Conservation (phyloP, 1,140 invertebrate species). For the Pseudomyrmex dendroicus region DNA sequence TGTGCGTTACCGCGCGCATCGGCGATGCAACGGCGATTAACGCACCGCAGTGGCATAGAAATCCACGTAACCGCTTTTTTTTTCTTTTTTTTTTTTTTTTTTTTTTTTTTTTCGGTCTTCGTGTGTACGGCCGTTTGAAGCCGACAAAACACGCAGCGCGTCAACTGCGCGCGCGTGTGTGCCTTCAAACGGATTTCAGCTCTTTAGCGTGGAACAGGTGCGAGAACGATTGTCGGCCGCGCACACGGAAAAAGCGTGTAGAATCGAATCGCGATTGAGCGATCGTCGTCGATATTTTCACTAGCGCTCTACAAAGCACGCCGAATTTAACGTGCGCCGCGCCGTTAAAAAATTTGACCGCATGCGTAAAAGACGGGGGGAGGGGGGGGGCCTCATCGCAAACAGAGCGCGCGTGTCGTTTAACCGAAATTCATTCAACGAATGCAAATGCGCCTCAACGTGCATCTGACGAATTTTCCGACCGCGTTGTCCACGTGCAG, state of each 20-base stretch:
- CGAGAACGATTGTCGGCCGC: conserved; percentile 24
- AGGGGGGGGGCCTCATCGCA: not conserved
- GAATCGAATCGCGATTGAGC: not conserved
- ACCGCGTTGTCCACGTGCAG: conserved; percentile 31
- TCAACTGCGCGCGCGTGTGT: not conserved
- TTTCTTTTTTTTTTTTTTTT: conserved; percentile 27
- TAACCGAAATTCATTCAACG: conserved; percentile 21
- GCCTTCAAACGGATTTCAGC: conserved; percentile 44
- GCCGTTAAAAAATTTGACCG: conserved; percentile 1
- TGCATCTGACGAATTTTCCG: conserved; percentile 11
- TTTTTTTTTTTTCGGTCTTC: too few species aligned
- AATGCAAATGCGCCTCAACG: conserved; percentile 30
- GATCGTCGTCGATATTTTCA: conserved; percentile 29
- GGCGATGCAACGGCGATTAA: conserved; percentile 24
- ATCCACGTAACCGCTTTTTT: conserved; percentile 45
- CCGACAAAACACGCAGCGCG: conserved; percentile 6
- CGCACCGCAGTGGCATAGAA: conserved; percentile 12
- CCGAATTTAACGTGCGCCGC: conserved; percentile 16
- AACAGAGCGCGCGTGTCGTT: conserved; percentile 21
- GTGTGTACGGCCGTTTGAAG: conserved; percentile 1
- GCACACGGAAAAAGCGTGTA: conserved; percentile 2
- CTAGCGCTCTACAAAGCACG: conserved; percentile 24
- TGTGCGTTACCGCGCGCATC: not conserved
- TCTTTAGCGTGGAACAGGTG: conserved; percentile 33
- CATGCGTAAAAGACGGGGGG: conserved; percentile 8